Base-by-base conservation (phyloP, 2,797 vertebrate species). In the Aeoliscus strigatus region DNA sequence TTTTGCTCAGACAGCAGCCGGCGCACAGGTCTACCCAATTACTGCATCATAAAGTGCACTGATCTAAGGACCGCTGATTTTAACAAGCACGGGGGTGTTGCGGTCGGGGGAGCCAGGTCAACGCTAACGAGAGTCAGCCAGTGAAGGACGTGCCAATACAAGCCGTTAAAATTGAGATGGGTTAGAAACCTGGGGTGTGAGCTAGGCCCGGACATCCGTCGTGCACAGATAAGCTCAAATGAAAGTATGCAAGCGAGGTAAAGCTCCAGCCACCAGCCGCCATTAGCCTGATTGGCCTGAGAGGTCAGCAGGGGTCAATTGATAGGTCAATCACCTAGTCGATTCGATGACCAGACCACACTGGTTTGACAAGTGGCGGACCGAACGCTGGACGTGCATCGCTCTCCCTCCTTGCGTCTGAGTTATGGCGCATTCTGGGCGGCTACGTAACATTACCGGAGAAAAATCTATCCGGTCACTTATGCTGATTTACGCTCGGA, bases 271-370 rank as follows among this genome's bases (percentile, higher is more conserved):
- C 52, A 60, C 55, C 26, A 27, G 70, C 60, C 43, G 23, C 87
- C 85, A 90, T 90, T 89, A 90, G 85, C 60, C 70, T 86, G 85
- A 90, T 89, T 90, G 86, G 76, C 79, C 81, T 25, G 65, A 77
- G 71, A 66, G 85, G 84, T 87, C 84, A 83, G 58, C 42, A 36
- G 31, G 62, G 87, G 86, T 87, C 84, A 86, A 85, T 80, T 82
- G 82, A 81, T 68, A 51, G 83, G 86, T 87, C 80, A 86, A 77
- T 84, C 78, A 69, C 75, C 63, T 69, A 79, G 86, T 90, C 82
- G 75, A 89, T 89, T 67, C 69, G 77, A 67, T 75, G 77, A 86
- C 79, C 79, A 54, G 17, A 18, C 54, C 71, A 60, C 76, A 77
- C 62, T 42, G 78, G 73, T 71, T 55, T 50, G 49, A 60, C 58